Evolutionary conservation across 2,797 vertebrate species (phyloP).

Genomic region (Sebastes matsubarae): DNA sequence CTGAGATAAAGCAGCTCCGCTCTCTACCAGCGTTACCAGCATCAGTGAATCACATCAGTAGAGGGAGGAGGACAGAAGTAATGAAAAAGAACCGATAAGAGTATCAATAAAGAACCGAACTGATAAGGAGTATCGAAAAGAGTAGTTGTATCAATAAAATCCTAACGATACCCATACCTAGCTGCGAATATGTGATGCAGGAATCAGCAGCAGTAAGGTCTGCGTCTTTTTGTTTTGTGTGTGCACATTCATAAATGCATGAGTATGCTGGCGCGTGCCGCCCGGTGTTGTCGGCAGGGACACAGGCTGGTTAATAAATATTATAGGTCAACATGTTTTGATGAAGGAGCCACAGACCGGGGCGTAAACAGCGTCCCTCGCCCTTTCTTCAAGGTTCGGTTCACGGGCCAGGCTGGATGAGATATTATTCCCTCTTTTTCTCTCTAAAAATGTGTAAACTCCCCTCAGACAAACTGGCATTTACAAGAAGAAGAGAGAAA

Average conservation of each 20-base stretch:
- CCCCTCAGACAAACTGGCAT: slow-evolving; percentile 72
- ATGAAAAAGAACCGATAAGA: too few species aligned
- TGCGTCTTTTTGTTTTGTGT: slow-evolving; percentile 30
- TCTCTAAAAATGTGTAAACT: slow-evolving; percentile 49
- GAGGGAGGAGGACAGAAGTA: too few species aligned
- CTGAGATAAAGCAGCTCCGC: too few species aligned
- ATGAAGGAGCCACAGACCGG: slow-evolving; percentile 63
- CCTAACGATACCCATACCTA: too few species aligned
- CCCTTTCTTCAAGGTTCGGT: slow-evolving; percentile 58
- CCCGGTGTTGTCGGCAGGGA: slow-evolving; percentile 56
- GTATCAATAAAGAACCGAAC: fast-evolving
- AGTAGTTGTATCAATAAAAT: too few species aligned
- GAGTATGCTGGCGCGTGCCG: slow-evolving; percentile 38
- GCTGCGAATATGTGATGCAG: slow-evolving; percentile 27
- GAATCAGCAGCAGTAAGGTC: slow-evolving; percentile 22
- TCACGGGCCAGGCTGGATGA: slow-evolving; percentile 45
- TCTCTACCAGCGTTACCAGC: too few species aligned
- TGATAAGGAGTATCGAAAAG: too few species aligned
- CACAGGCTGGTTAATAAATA: slow-evolving; percentile 71
- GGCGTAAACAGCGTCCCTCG: slow-evolving; percentile 52
- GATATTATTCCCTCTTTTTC: slow-evolving; percentile 61
- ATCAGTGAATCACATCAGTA: too few species aligned
- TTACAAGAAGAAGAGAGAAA: slow-evolving; percentile 60
- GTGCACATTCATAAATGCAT: slow-evolving; percentile 68
- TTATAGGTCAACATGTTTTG: slow-evolving; percentile 78